phyloP scores from a whole-genome alignment of 1,140 invertebrate genomes.

The Octopus bimaculoides region DNA sequence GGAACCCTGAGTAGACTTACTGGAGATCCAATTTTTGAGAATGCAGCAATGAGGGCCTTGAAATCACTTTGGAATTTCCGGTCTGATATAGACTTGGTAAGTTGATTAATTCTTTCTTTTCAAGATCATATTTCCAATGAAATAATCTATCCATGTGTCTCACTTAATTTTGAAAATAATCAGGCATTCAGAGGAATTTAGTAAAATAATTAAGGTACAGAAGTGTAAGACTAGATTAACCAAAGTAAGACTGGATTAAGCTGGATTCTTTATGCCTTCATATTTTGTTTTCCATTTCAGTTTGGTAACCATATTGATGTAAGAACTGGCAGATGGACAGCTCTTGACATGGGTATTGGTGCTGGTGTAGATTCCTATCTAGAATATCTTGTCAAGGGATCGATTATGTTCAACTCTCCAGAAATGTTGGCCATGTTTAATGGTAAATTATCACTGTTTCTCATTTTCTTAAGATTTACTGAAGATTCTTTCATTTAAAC shows the following conservation, averaged over 20 bases:
- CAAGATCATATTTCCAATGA: too few species aligned
- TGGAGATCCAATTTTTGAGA: constrained; percentile 86
- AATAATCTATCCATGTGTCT: too few species aligned
- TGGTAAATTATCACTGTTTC: constrained; percentile 41
- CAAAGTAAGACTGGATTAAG: constrained; percentile 66
- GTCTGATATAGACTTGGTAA: constrained; percentile 80
- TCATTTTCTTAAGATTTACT: too few species aligned
- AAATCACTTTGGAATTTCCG: constrained; percentile 80
- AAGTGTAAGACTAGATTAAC: too few species aligned
- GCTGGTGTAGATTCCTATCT: constrained; percentile 98
- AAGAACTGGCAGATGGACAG: constrained; percentile 92
- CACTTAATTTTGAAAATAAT: too few species aligned
- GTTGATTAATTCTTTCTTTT: neutral
- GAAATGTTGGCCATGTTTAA: constrained; percentile 89
- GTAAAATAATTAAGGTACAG: too few species aligned
- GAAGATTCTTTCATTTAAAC: too few species aligned
- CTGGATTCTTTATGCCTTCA: constrained; percentile 31
- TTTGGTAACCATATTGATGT: constrained; percentile 98
- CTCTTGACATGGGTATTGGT: constrained; percentile 85
- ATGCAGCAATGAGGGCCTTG: constrained; percentile 88
- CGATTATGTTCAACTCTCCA: constrained; percentile 71
- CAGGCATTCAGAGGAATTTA: too few species aligned
- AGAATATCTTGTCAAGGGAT: constrained; percentile 97
- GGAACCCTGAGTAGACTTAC: constrained; percentile 91
- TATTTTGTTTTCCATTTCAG: constrained; percentile 34